Evolutionary conservation across 2,797 vertebrate species (phyloP).

Genomic region (Iguana delicatissima): DNA sequence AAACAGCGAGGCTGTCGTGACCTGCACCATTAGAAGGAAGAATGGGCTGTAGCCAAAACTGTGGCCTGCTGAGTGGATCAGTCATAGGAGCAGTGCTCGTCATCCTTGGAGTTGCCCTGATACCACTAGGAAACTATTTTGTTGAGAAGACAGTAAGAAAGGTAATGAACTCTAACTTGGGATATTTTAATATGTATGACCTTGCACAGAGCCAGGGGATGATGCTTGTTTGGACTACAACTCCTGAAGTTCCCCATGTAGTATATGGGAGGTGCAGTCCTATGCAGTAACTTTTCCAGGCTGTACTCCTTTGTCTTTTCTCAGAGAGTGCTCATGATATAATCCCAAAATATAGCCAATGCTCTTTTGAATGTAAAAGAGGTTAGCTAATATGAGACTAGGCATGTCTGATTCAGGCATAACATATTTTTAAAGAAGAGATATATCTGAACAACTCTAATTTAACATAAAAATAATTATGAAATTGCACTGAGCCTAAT

Average conservation of each 20-base stretch:
- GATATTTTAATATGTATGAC: no score
- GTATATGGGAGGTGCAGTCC: background rate
- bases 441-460: background rate
- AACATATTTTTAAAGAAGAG: background rate
- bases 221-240: no score
- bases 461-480: background rate
- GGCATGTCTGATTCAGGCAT: background rate
- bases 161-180: slow-evolving; percentile 76
- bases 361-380: background rate
- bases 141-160: slow-evolving; percentile 84
- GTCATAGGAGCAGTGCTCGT: slow-evolving; percentile 84
- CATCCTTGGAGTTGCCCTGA: slow-evolving; percentile 88
- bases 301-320: background rate
- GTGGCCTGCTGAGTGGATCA: slow-evolving; percentile 83
- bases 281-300: background rate
- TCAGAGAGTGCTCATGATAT: background rate
- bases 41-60: slow-evolving; percentile 78
- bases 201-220: background rate
- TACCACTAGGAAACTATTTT: slow-evolving; percentile 87
- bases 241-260: background rate
- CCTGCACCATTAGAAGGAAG: slow-evolving; percentile 14
- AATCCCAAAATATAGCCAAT: background rate
- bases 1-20: background rate
- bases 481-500: background rate
- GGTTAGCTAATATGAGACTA: background rate